These are phyloP conservation scores for Stenotaenia linearis DNA, from an alignment of 2,888 invertebrate species.

Conservation along the genomic window DNA sequence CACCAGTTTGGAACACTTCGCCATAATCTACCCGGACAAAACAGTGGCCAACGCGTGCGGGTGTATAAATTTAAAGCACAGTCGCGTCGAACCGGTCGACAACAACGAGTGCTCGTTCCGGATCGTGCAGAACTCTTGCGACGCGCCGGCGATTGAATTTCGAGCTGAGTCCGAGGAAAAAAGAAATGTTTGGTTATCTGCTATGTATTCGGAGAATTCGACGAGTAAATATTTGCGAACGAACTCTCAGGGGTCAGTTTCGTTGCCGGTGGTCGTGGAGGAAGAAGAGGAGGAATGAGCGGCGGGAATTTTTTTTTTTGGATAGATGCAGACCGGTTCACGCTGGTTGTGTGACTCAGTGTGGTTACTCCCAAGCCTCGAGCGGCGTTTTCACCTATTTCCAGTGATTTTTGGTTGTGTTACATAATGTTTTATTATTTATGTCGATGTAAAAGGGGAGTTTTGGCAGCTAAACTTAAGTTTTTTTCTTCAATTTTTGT, in stretches of 20 bases:
- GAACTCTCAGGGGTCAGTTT: background rate
- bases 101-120: constrained; percentile 27
- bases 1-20: constrained; percentile 40
- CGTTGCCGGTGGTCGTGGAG: background rate
- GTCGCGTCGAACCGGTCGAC: constrained; percentile 26
- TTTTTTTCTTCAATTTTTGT: background rate
- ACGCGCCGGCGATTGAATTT: background rate
- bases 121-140: constrained; percentile 27
- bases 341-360: background rate
- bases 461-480: background rate
- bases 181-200: background rate
- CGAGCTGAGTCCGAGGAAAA: background rate
- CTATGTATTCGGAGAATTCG: background rate
- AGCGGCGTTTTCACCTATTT: background rate
- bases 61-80: constrained; percentile 35
- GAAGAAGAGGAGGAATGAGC: constrained; percentile 29
- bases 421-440: background rate
- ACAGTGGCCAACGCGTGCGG: constrained; percentile 38
- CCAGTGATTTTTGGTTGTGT: too few species aligned
- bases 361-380: background rate
- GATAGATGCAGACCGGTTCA: too few species aligned
- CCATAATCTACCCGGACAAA: constrained; percentile 39
- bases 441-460: background rate
- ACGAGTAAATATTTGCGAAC: background rate
- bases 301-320: too few species aligned